Base-by-base conservation (phyloP, 1,140 invertebrate genomes). In the Belonocnema kinseyi region DNA sequence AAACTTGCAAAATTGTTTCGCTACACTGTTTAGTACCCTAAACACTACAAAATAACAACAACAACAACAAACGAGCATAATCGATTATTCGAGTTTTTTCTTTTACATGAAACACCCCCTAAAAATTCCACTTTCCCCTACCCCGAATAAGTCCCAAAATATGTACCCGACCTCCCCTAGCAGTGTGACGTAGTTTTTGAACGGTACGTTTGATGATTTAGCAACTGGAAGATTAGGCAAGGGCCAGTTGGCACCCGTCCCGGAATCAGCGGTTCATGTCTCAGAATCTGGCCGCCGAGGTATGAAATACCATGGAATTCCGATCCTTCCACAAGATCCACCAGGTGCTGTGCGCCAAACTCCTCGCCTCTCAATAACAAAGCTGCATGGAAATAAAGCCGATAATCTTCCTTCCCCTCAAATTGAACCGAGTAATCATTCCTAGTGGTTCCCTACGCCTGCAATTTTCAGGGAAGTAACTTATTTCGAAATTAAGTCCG, bases 291-390 rank as follows among this genome's bases (percentile, higher is more conserved):
- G 90, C 83, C 85, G 80, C 70, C 82, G 78, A 80, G 90, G 89
- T 80, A 80, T 90, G 78, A 84, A 79, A 81, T 89, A 81, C 77
- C 88, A 91, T 79, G 86, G 83, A 73, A 76, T 87, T 74, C 89
- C 89, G 58, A 88, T 91, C 77, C 86, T 91, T 81, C 88, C 88
- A 80, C 77, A 77, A 82, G 86, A 91, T 79, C 88, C 87, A 80
- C 90, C 88, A 72, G 87, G 85, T 78, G 85, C 88, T 80, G 81
- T 82, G 78, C 88, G 88, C 74, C 80, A 83, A 81, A 53, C 70
- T 76, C 89, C 89, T 86, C 87, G 87, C 53, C 85, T 85, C 75
- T 90, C 89, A 83, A 85, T 91, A 78, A 87, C 86, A 50, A 88
- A 86, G 81, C 79, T 86, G 61, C 88, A 89, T 88, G 85, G 82